Base-by-base conservation (phyloP, 1,140 invertebrate species). In the Ruditapes philippinarum region DNA sequence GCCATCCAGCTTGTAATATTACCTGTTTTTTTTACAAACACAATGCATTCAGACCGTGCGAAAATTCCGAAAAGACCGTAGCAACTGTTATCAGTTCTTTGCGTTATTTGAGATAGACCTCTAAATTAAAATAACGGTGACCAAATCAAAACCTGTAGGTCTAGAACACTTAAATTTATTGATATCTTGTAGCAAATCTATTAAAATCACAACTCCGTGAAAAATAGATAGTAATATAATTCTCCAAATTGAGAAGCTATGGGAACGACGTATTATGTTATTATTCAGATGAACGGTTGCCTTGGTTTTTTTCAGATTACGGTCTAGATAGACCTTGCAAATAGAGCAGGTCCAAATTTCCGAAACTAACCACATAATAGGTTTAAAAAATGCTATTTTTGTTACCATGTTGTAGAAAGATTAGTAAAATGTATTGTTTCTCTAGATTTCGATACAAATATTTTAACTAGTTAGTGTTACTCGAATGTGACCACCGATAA, bases 221-320 rank as follows among this genome's bases (percentile, higher is more conserved):
- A 70, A 70, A 65, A 70, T 19, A 70, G 7, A 70, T 38, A 70
- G 65, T 70, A 70, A 70, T 40, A 70, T 70, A 70, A 70, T 70
- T 70, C 65, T 38, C 33, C 36, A 70, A 36, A 70, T 5, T 2
- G 25, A 33, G 36, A 70, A 38, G 65, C 36, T n/a, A 70, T 70
- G 65, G 65, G 65, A 70, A 70, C 33, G 0, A 17, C 28, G 22
- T 33, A 38, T 70, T 70, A 70, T 70, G 65, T 38, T 70, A 70
- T 70, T 70, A 38, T 70, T 25, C 65, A 70, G 33, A 17, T 70
- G 65, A 70, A 70, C 65, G 65, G 65, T 70, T 70, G 65, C 65
- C 65, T 70, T 19, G 65, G 33, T 70, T 70, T 70, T 25, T 22
- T 31, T 70, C 36, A 70, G 65, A 70, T 70, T 31, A 70, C 65